These are phyloP conservation scores for Tuberolachnus salignus DNA, from an alignment of 2,888 invertebrate genomes.

Conservation along the genomic window DNA sequence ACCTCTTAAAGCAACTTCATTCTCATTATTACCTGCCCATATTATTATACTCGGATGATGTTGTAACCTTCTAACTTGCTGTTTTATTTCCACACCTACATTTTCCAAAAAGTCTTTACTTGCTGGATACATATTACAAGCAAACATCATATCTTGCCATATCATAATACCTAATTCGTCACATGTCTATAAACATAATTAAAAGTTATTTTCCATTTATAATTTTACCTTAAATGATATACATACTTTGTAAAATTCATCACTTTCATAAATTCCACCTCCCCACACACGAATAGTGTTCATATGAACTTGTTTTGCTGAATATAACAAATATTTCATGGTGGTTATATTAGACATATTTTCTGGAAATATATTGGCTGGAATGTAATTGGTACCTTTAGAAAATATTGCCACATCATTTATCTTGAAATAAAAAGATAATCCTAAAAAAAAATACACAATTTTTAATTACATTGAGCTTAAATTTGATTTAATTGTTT, in stretches of 20 bases:
- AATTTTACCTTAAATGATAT: neutral
- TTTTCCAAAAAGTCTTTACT: slow-evolving; percentile 73
- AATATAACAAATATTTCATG: slow-evolving; percentile 71
- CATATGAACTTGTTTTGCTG: slow-evolving; percentile 81
- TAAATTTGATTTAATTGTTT: neutral
- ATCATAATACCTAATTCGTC: slow-evolving; percentile 89
- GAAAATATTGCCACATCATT: slow-evolving; percentile 88
- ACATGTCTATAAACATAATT: slow-evolving; percentile 65
- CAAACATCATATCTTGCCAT: slow-evolving; percentile 99
- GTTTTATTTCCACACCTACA: slow-evolving; percentile 76
- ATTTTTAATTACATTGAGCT: too few relatives aligned
- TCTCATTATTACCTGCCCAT: slow-evolving; percentile 97
- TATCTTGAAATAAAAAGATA: slow-evolving; percentile 84
- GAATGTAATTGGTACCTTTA: slow-evolving; percentile 95
- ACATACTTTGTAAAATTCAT: slow-evolving; percentile 77
- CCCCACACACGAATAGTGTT: slow-evolving; percentile 98
- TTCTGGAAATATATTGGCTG: slow-evolving; percentile 84
- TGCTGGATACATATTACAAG: slow-evolving; percentile 91
- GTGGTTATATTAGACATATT: slow-evolving; percentile 66
- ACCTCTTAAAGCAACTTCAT: slow-evolving; percentile 83
- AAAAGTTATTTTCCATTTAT: slow-evolving; percentile 4
- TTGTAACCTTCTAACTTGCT: slow-evolving; percentile 81
- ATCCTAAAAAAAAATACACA: slow-evolving; percentile 64
- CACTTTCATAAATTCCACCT: slow-evolving; percentile 93
- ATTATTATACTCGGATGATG: slow-evolving; percentile 85